These are phyloP conservation scores for Drosophila rhopaloa DNA, from an alignment of 1,140 invertebrate genomes.

Conservation along the genomic window DNA sequence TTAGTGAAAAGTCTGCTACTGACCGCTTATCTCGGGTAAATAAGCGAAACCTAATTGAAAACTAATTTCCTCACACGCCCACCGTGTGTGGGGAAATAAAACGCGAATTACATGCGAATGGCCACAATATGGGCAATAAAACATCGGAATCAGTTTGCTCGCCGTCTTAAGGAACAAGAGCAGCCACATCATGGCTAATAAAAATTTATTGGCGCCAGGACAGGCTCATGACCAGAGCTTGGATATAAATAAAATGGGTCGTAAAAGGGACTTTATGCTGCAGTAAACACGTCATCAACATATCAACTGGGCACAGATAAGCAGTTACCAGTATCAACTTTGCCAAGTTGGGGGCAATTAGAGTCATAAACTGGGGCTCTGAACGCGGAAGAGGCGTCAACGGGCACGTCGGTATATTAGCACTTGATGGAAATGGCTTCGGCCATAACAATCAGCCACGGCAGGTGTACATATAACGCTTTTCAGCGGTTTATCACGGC, in stretches of 20 bases:
- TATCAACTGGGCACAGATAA: slow-evolving; percentile 81
- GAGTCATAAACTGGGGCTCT: slow-evolving; percentile 72
- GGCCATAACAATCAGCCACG: slow-evolving; percentile 52
- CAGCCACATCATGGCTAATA: slow-evolving; percentile 78
- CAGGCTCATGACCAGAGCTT: slow-evolving; percentile 55
- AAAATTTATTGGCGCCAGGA: slow-evolving; percentile 81
- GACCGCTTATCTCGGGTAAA: slow-evolving; percentile 17
- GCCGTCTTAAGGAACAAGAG: slow-evolving; percentile 63
- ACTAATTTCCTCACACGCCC: slow-evolving; percentile 62
- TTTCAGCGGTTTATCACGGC: slow-evolving; percentile 22
- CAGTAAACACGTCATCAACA: slow-evolving; percentile 83
- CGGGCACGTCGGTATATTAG: slow-evolving; percentile 54
- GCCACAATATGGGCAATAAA: slow-evolving; percentile 76
- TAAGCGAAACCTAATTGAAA: slow-evolving; percentile 71
- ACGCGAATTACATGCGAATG: slow-evolving; percentile 75
- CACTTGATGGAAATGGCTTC: slow-evolving; percentile 41
- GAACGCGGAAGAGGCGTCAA: slow-evolving; percentile 79
- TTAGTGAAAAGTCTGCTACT: slow-evolving; percentile 2
- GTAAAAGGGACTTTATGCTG: slow-evolving; percentile 82
- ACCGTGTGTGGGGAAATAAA: slow-evolving; percentile 54
- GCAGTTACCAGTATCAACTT: slow-evolving; percentile 73
- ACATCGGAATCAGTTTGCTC: slow-evolving; percentile 77
- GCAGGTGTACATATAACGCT: slow-evolving; percentile 30
- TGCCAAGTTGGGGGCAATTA: slow-evolving; percentile 73
- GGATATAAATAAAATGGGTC: slow-evolving; percentile 81